Percentiles rank a stretch among this genome's conserved stretches.
These are phyloP conservation scores for Pediacus dermestoides DNA, from an alignment of 2,888 invertebrate genomes.

Conservation along the genomic window DNA sequence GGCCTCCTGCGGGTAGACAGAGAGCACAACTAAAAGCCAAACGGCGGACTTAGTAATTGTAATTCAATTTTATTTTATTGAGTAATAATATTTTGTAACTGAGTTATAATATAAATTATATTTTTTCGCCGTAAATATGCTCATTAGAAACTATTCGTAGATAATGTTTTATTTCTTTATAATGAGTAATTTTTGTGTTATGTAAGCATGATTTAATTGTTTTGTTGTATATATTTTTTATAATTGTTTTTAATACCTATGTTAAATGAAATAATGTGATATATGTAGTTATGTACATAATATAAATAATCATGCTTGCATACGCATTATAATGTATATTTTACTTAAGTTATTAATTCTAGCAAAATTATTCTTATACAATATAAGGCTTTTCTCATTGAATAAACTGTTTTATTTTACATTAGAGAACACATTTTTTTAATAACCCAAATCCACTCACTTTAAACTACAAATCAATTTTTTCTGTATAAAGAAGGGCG, in stretches of 20 bases:
- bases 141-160: too few species aligned
- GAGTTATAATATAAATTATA: background rate
- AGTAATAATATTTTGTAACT: background rate
- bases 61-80: background rate
- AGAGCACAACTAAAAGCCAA: background rate
- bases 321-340: too few species aligned
- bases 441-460: too few species aligned
- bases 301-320: constrained; percentile 1
- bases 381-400: too few species aligned
- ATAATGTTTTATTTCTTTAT: background rate
- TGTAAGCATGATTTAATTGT: background rate
- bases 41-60: background rate
- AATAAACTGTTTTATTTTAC: too few species aligned
- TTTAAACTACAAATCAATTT: too few species aligned
- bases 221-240: background rate
- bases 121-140: background rate
- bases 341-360: too few species aligned
- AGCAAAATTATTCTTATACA: too few species aligned
- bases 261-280: background rate
- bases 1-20: background rate
- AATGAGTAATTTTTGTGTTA: too few species aligned
- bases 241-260: background rate
- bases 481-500: too few species aligned
- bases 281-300: constrained; percentile 1
- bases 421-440: too few species aligned